Percentiles rank a stretch among this genome's conserved stretches.
Evolutionary conservation across 2,113 vertebrate species (phyloP).

Genomic region (Platichthys flesus): DNA sequence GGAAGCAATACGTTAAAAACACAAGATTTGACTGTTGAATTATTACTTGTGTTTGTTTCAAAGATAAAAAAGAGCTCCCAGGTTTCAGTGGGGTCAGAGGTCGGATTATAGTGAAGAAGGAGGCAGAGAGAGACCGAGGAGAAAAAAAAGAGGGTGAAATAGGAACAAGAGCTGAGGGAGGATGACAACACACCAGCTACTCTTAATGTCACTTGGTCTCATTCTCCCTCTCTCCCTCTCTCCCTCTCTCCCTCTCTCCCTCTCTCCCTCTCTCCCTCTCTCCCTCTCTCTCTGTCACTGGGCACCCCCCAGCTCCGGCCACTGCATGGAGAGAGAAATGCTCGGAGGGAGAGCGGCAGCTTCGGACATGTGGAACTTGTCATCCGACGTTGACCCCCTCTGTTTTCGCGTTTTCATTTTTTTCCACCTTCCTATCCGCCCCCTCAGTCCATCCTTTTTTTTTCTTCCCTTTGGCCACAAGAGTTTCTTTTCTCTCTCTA

Average conservation of each 20-base stretch:
- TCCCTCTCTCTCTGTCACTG: conserved; percentile 35
- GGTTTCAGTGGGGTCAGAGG: conserved; percentile 2
- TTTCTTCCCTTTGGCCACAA: background rate
- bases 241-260: conserved; percentile 6
- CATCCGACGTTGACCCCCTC: conserved; percentile 77
- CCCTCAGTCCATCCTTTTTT: conserved; percentile 54
- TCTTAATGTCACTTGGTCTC: conserved; percentile 58
- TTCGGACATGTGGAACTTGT: conserved; percentile 83
- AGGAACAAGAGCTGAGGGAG: conserved; percentile 29
- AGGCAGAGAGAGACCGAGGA: background rate
- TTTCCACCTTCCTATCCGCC: conserved; percentile 39
- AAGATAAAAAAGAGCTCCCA: background rate
- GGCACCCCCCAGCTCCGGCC: conserved; percentile 64
- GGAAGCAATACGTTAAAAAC: no score
- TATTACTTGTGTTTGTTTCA: background rate
- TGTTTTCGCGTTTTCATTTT: conserved; percentile 61
- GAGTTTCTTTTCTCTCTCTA: conserved; percentile 30
- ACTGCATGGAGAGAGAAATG: conserved; percentile 71
- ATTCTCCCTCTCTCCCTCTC: conserved; percentile 9
- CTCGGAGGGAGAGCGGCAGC: conserved; percentile 74
- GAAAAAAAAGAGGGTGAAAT: conserved; percentile 14
- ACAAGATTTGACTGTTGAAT: background rate
- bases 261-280: conserved; percentile 15
- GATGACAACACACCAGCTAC: conserved; percentile 65
- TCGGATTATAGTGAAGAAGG: conserved; percentile 24